Percentiles rank a stretch among this genome's conserved stretches.
phyloP scores from a whole-genome alignment of 2,888 invertebrate genomes.

The Ceraclea dissimilis region DNA sequence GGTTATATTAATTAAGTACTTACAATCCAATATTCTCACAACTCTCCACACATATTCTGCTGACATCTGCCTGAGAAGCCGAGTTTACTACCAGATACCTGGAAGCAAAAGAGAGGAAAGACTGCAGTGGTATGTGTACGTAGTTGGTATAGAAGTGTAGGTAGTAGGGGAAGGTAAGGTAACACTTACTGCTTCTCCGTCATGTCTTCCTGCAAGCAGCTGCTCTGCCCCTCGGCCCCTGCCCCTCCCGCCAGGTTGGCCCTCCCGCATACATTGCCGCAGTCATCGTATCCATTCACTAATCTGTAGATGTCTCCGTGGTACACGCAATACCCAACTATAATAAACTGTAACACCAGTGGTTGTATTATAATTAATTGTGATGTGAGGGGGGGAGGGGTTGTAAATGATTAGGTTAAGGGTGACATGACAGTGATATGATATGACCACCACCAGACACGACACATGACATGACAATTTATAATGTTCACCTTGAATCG shows the following conservation, averaged over 20 bases:
- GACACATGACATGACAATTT: too few relatives aligned
- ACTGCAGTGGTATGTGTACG: too few relatives aligned
- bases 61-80: constrained; percentile 22
- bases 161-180: too few relatives aligned
- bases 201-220: constrained; percentile 41
- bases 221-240: constrained; percentile 30
- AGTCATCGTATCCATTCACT: constrained; percentile 56
- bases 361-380: too few relatives aligned
- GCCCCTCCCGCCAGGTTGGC: constrained; percentile 32
- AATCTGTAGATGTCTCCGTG: constrained; percentile 52
- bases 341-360: constrained; percentile 30
- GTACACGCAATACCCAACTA: constrained; percentile 38
- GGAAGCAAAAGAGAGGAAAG: not conserved
- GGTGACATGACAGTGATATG: too few relatives aligned
- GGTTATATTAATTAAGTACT: constrained; percentile 27
- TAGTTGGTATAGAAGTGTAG: too few relatives aligned
- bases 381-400: too few relatives aligned
- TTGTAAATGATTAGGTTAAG: too few relatives aligned
- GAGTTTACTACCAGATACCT: constrained; percentile 32
- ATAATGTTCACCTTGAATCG: too few relatives aligned
- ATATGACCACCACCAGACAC: too few relatives aligned
- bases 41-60: constrained; percentile 33
- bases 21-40: constrained; percentile 33
- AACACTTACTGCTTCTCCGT: constrained; percentile 33
- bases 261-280: constrained; percentile 56